A percentile compares a stretch with the other conserved stretches of the same genome.
Conservation (phyloP, 2,797 vertebrate species). For the Vespertilio murinus region DNA sequence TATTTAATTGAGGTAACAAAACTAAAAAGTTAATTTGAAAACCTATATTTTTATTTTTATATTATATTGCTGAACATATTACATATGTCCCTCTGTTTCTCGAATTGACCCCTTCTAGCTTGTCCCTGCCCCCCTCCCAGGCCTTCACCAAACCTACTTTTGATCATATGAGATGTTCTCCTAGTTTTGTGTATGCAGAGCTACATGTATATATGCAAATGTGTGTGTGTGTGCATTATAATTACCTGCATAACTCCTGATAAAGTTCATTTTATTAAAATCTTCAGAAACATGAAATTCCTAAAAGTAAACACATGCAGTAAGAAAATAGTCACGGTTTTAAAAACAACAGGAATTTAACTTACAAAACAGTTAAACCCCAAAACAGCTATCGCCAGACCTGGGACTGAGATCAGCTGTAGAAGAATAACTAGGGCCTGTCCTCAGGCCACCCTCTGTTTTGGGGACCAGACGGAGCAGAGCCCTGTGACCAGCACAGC, state of each 20-base stretch:
- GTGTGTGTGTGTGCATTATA: neutral
- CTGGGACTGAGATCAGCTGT: neutral
- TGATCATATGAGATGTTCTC: neutral
- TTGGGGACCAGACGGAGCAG: neutral
- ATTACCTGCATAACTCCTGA: conserved; percentile 98
- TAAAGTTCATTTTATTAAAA: conserved; percentile 99
- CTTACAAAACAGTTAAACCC: conserved; percentile 29
- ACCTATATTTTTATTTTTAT: neutral
- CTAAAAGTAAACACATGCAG: conserved; percentile 81
- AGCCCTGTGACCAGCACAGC: no score
- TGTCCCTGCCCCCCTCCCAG: no score
- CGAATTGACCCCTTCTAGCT: no score
- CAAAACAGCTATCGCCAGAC: neutral
- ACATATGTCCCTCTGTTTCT: no score
- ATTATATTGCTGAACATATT: no score
- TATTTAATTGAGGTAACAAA: neutral
- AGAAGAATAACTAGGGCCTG: no score
- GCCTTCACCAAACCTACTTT: neutral
- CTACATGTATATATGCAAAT: neutral
- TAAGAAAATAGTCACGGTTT: conserved; percentile 41
- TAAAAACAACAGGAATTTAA: conserved; percentile 20
- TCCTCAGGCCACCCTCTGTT: neutral
- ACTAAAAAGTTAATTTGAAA: neutral
- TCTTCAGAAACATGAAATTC: conserved; percentile 99
- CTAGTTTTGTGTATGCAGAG: neutral